Conservation (phyloP, 2,888 invertebrate species). For the Lacanobia wlatinum region DNA sequence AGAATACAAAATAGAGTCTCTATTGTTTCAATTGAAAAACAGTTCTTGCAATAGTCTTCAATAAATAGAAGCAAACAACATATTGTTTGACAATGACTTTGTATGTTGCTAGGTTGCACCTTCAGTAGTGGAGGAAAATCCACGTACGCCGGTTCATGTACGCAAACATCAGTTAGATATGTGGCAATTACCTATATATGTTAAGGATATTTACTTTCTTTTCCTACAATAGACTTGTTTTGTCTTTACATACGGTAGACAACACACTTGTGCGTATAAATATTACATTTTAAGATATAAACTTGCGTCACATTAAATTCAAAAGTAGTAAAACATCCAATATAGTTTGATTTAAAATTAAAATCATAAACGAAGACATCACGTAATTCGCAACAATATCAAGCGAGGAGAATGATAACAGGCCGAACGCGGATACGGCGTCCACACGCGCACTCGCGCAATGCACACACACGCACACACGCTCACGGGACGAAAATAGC, state of each 20-base stretch:
- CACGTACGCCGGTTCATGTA: constrained; percentile 3
- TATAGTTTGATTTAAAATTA: constrained; percentile 42
- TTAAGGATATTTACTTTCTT: constrained; percentile 29
- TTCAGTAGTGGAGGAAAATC: constrained; percentile 22
- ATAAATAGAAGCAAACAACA: constrained; percentile 18
- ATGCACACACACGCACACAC: constrained; percentile 72
- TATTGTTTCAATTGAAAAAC: constrained; percentile 4
- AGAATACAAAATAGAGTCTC: constrained; percentile 1
- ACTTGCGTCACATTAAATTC: constrained; percentile 4
- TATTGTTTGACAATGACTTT: constrained; percentile 26
- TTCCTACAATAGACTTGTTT: constrained; percentile 12
- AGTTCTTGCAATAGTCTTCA: constrained; percentile 1
- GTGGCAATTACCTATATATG: constrained; percentile 16
- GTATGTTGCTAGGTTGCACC: constrained; percentile 3
- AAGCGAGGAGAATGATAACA: constrained; percentile 86
- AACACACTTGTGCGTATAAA: constrained; percentile 1
- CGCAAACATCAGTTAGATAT: constrained; percentile 15
- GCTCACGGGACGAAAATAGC: constrained; percentile 83
- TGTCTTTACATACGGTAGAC: not conserved
- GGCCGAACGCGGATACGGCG: constrained; percentile 84
- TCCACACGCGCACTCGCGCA: constrained; percentile 70
- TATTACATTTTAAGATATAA: not conserved
- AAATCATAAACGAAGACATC: constrained; percentile 65
- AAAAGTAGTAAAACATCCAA: constrained; percentile 21
- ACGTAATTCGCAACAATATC: constrained; percentile 80